Percentiles rank a stretch among this genome's conserved stretches.
phyloP scores from a whole-genome alignment of 2,797 vertebrate species.

The Phaenicophaeus curvirostris region DNA sequence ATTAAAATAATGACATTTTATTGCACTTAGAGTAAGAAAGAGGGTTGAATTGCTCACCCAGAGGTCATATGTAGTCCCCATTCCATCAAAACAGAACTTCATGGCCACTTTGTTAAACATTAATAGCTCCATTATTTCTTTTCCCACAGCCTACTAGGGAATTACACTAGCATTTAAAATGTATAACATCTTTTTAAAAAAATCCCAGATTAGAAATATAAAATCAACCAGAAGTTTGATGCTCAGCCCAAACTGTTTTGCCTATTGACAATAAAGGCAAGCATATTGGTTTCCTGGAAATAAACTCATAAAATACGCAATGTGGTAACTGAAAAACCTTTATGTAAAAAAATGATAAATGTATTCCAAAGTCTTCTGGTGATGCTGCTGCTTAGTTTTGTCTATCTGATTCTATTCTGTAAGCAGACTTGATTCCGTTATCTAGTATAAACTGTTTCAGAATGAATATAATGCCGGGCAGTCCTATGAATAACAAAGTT shows the following conservation, averaged over 20 bases:
- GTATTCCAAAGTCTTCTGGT: background rate
- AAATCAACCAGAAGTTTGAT: background rate
- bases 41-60: background rate
- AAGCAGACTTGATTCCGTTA: background rate
- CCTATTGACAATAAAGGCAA: background rate
- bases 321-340: background rate
- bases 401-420: background rate
- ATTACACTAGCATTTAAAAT: background rate
- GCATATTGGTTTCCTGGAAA: background rate
- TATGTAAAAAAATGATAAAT: background rate
- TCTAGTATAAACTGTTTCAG: background rate
- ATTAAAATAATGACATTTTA: background rate
- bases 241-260: background rate
- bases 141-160: background rate
- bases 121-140: background rate
- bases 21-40: background rate
- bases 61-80: background rate
- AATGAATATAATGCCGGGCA: background rate
- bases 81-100: background rate
- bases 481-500: background rate
- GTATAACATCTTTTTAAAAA: background rate
- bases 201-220: background rate
- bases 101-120: background rate
- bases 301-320: background rate
- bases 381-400: background rate